Conservation (phyloP, 2,888 invertebrate genomes). For the Drosophila lutescens region DNA sequence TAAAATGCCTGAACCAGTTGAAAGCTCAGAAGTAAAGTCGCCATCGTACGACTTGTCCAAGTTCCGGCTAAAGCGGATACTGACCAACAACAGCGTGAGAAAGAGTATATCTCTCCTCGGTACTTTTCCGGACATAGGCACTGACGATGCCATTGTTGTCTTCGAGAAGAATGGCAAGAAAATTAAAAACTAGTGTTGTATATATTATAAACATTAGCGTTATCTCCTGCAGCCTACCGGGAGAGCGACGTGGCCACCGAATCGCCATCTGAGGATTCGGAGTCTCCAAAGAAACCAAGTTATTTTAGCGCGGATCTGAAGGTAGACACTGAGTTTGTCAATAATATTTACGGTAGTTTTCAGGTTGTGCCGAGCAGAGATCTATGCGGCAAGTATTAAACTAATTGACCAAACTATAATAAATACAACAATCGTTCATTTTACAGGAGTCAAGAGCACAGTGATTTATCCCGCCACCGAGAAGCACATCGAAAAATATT, state of each 20-base stretch:
- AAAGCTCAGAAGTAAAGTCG: constrained; percentile 44
- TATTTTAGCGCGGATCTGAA: constrained; percentile 87
- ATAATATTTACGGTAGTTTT: constrained; percentile 94
- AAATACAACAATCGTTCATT: no score
- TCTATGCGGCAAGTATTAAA: constrained; percentile 87
- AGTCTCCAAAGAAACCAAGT: constrained; percentile 44
- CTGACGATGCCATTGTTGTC: constrained; percentile 88
- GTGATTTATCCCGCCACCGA: constrained; percentile 97
- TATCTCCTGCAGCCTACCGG: constrained; percentile 86
- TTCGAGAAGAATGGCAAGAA: constrained; percentile 89
- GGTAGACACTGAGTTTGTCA: constrained; percentile 88
- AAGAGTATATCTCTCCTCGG: constrained; percentile 89
- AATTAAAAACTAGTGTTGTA: neutral
- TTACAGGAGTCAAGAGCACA: constrained; percentile 92
- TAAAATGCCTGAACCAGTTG: constrained; percentile 20
- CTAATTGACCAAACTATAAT: no score
- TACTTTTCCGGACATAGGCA: constrained; percentile 86
- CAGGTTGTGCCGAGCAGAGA: constrained; percentile 88
- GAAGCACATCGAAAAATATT: constrained; percentile 95
- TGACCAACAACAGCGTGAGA: constrained; percentile 89
- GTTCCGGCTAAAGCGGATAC: constrained; percentile 88
- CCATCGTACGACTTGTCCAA: constrained; percentile 86
- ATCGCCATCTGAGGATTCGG: neutral
- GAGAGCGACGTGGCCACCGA: constrained; percentile 82
- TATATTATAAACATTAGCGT: neutral